Evolutionary conservation across 2,113 vertebrate species (phyloP), one percentile per base, ranked within the genome.

Genomic region (Anolis sagrei): DNA sequence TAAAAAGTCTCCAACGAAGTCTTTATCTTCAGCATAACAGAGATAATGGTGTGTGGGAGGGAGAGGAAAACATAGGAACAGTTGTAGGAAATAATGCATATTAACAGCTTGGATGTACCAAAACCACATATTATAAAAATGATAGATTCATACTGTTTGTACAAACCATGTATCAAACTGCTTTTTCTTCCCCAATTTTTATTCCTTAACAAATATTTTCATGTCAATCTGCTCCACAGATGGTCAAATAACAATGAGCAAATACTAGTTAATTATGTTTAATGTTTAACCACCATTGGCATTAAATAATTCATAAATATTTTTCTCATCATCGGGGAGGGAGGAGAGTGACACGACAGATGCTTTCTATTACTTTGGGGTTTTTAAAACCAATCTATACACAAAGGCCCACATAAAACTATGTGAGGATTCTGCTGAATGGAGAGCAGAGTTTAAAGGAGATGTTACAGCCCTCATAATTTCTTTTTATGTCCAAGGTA

Each of bases 261-360:
- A 86, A 89, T 75, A 76, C 83, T 75, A 74, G 86, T 83, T 66
- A 74, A 87, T 87, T 87, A 70, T 1, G 1, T 68, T 86, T 91
- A 61, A 44, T 84, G 2, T 13, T 86, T 86, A 87, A 70, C 0
- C 44, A 54, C 0, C 58, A 66, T 83, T 68, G 85, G 19, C 64
- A 70, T 0, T 83, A 89, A 88, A 84, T 49, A n/a, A 21, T 44
- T 79, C 1, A 78, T 1, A 51, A 74, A 6, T 79, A 32, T 87
- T 89, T 85, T 86, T 48, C 2, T 82, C 54, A 36, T 81, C 82
- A 74, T 72, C 86, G 80, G 76, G 1, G 1, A 76, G 0, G 36
- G 27, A 23, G 77, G 29, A 48, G 32, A 34, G 27, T 70, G 49
- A 86, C n/a, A 66, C 80, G 82, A 1, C 76, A 44, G 51, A 77